Base-by-base conservation (phyloP, 1,140 invertebrate species). In the Asbolus verrucosus region DNA sequence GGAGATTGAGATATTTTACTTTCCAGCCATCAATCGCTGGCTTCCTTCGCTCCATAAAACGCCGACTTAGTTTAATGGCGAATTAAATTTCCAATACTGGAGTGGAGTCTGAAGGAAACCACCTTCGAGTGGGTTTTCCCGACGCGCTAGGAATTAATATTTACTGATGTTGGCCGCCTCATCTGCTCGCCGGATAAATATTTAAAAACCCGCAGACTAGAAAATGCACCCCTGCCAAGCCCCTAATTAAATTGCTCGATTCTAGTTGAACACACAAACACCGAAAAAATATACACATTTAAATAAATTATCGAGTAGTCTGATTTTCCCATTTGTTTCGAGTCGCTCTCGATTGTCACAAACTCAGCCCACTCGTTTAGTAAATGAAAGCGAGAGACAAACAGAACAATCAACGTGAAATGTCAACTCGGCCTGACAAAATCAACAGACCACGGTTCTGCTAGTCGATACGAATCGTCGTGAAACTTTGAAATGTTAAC, bases 161-260 rank as follows among this genome's bases (percentile, higher is more conserved):
- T 61, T 61, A 61, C 54, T 6, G n/a, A 18, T 3, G 6, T 1
- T 24, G 24, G 33, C 14, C 33, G 33, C 9, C 54, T 61, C 54
- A 61, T 61, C 18, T 36, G 24, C 27, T 36, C 11, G 41, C 54
- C 14, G 14, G 9, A 15, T 63, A 27, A 63, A 63, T 63, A 63
- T 63, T 63, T 38, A 39, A 63, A 38, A 63, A 38, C 4, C 16
- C 18, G 8, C 6, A 5, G 11, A 31, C 30, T 38, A 30, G 31
- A 63, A 63, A 21, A 39, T 27, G 13, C 36, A 63, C 11, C 30
- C 30, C 27, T n/a, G 24, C 13, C 19, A 27, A 14, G 1, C 9
- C 50, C 14, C 50, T 31, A 61, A 61, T 65, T 43, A 65, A 65
- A 43, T 43, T 65, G 63, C 3, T 27, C 24, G 24, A 27, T 27